Conservation (phyloP, 2,113 vertebrate species). For the Mesoclemmys tuberculata region DNA sequence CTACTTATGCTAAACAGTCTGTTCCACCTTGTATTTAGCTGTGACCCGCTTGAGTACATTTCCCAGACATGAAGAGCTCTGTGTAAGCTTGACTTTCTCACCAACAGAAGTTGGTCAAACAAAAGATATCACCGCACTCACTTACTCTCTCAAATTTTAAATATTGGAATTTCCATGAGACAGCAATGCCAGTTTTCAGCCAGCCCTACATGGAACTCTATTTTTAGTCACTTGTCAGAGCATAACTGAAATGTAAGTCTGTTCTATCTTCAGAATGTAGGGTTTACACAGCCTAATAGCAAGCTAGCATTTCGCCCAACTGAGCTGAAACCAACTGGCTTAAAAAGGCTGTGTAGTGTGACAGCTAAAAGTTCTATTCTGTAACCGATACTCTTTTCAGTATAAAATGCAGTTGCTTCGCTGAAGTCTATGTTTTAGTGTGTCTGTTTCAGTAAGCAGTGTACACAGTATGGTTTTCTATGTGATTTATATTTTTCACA, state of each 20-base stretch:
- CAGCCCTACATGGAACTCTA: rapidly evolving
- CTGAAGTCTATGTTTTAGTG: neutral
- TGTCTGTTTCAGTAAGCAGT: neutral
- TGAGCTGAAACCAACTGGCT: rapidly evolving
- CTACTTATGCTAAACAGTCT: too few relatives aligned
- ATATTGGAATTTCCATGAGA: neutral
- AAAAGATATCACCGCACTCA: too few relatives aligned
- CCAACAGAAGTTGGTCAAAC: too few relatives aligned
- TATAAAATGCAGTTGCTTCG: neutral
- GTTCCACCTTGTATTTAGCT: too few relatives aligned
- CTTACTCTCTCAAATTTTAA: too few relatives aligned
- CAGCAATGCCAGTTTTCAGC: neutral
- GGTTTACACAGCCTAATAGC: neutral
- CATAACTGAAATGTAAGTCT: neutral
- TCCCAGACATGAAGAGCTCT: too few relatives aligned
- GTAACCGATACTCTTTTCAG: neutral
- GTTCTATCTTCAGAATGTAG: neutral
- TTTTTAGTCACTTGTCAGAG: rapidly evolving
- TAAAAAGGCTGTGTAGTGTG: neutral
- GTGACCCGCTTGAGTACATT: too few relatives aligned
- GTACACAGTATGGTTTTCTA: neutral
- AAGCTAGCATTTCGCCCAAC: neutral
- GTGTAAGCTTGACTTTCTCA: too few relatives aligned
- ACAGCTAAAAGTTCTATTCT: neutral
- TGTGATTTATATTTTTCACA: rapidly evolving